phyloP scores from a whole-genome alignment of 2,113 vertebrate genomes.

The Solea solea region DNA sequence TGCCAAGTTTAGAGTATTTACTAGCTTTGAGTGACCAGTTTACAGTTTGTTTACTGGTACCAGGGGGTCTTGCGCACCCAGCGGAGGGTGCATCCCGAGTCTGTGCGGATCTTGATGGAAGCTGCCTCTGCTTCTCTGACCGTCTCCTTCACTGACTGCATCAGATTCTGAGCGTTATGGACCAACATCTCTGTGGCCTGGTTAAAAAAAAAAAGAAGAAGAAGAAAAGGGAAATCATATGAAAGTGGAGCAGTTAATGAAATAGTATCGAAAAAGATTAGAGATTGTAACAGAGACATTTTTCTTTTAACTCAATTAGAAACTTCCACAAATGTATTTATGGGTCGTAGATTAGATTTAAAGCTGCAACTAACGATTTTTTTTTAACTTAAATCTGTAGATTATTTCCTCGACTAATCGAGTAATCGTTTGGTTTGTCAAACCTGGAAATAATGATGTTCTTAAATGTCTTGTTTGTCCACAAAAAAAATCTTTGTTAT shows the following conservation, averaged over 20 bases:
- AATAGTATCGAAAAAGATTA: neutral
- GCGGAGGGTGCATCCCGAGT: constrained; percentile 95
- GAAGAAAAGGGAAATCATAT: neutral
- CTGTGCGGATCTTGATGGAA: constrained; percentile 98
- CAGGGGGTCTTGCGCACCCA: constrained; percentile 99
- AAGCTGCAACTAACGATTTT: no score
- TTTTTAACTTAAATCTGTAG: no score
- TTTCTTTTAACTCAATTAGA: no score
- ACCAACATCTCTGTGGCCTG: constrained; percentile 99
- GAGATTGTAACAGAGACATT: no score
- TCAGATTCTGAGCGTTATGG: constrained; percentile 98
- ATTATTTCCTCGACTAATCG: no score
- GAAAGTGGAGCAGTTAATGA: neutral
- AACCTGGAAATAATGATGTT: no score
- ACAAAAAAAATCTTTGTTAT: no score
- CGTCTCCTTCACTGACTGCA: constrained; percentile 99
- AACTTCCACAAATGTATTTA: no score
- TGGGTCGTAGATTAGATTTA: no score
- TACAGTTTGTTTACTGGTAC: constrained; percentile 89
- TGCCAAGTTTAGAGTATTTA: constrained; percentile 11
- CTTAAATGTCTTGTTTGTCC: no score
- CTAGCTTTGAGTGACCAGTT: neutral
- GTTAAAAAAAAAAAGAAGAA: neutral
- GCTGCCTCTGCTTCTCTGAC: constrained; percentile 99
- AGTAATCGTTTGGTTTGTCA: no score